Percentiles rank a stretch among this genome's conserved stretches.
These are phyloP conservation scores for Embidobia sp. DNA, from an alignment of 2,888 invertebrate species.

Conservation along the genomic window DNA sequence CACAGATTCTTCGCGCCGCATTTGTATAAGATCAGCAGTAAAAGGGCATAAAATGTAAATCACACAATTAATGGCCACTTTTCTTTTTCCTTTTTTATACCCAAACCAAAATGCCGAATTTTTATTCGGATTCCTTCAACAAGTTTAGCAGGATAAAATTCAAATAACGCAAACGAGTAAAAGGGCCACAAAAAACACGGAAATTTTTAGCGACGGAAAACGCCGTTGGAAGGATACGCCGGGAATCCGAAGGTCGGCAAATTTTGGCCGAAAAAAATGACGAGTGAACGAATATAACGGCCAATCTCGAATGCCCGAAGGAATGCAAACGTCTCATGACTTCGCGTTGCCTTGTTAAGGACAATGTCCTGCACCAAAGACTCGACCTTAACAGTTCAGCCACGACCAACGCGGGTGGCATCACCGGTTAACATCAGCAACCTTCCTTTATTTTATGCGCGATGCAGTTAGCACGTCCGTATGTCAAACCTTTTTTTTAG, in stretches of 20 bases:
- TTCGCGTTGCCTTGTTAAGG: constrained; percentile 63
- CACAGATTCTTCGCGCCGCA: too few relatives aligned
- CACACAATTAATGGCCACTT: too few relatives aligned
- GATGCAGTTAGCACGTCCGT: constrained; percentile 23
- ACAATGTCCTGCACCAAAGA: constrained; percentile 64
- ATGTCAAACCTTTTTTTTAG: constrained; percentile 12
- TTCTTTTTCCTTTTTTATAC: too few relatives aligned
- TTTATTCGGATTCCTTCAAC: too few relatives aligned
- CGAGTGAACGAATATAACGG: constrained; percentile 14
- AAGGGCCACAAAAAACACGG: not conserved
- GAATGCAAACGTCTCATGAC: constrained; percentile 60
- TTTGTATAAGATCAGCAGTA: too few relatives aligned
- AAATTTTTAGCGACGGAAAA: not conserved
- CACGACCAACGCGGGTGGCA: constrained; percentile 54
- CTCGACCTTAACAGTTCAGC: constrained; percentile 63
- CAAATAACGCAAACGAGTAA: too few relatives aligned
- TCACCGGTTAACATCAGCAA: constrained; percentile 16
- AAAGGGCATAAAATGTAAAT: too few relatives aligned
- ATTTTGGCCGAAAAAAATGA: constrained; percentile 28
- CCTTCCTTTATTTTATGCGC: constrained; percentile 29
- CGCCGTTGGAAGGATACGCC: not conserved
- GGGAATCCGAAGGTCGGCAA: constrained; percentile 18
- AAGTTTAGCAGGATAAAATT: too few relatives aligned
- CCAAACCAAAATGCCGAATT: too few relatives aligned
- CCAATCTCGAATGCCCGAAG: constrained; percentile 29